Evolutionary conservation across 2,797 vertebrate species (phyloP).

Genomic region (Brachyalestes nurse): DNA sequence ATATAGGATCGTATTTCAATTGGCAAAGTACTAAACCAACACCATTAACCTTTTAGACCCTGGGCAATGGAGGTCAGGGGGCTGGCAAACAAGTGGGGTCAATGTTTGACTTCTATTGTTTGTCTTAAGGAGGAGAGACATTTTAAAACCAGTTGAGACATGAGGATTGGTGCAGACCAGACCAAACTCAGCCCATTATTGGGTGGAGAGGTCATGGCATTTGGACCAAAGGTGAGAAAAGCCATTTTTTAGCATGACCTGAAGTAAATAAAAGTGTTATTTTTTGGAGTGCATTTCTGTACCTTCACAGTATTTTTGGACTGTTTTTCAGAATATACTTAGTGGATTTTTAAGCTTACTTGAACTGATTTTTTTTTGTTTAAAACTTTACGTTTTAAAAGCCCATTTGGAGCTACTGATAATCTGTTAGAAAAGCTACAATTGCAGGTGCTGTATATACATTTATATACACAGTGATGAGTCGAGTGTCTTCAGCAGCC

Average conservation of each 20-base stretch:
- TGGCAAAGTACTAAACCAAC: neutral
- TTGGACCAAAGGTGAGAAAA: constrained; percentile 1
- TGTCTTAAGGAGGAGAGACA: neutral
- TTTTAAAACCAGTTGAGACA: constrained; percentile 27
- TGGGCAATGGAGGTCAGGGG: neutral
- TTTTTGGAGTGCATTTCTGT: constrained; percentile 68
- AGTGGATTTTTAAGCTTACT: constrained; percentile 24
- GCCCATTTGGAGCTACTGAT: constrained; percentile 19
- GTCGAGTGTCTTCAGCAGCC: neutral
- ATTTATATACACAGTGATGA: constrained; percentile 39
- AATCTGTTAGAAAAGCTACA: constrained; percentile 35
- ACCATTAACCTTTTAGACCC: constrained; percentile 17
- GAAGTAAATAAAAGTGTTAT: constrained; percentile 22
- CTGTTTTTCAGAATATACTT: neutral
- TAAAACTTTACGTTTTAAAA: neutral
- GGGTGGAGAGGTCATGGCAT: neutral
- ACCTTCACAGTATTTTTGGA: constrained; percentile 75
- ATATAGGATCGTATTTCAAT: neutral
- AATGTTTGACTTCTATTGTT: neutral
- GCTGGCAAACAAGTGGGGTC: neutral
- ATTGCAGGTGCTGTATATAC: constrained; percentile 48
- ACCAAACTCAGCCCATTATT: neutral
- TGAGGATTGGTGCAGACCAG: neutral
- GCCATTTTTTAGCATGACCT: constrained; percentile 50
- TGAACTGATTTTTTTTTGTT: neutral